These are phyloP conservation scores for Hemitrygon akajei DNA, from an alignment of 2,797 vertebrate genomes.

Conservation along the genomic window DNA sequence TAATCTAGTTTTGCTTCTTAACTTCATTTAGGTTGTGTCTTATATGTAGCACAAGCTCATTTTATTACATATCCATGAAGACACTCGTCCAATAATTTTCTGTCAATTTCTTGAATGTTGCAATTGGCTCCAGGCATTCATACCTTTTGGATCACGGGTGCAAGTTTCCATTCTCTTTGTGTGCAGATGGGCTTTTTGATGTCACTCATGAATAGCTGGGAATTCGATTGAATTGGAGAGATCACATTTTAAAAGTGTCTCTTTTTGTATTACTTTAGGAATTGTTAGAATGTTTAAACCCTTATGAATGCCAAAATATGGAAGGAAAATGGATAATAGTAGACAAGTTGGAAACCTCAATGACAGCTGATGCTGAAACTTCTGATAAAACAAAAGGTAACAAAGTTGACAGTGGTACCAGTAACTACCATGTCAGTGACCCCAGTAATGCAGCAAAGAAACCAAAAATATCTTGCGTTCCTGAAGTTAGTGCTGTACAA, in stretches of 20 bases:
- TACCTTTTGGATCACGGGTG: background rate
- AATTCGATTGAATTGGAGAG: background rate
- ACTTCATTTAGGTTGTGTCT: too few relatives aligned
- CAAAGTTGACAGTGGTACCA: too few relatives aligned
- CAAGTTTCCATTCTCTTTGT: background rate
- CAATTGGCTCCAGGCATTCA: background rate
- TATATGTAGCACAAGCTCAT: too few relatives aligned
- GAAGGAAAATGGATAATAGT: conserved; percentile 45
- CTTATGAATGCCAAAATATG: conserved; percentile 51
- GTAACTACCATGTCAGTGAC: too few relatives aligned
- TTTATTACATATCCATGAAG: too few relatives aligned
- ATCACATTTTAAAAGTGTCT: background rate
- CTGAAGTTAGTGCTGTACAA: background rate
- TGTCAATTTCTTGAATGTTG: background rate
- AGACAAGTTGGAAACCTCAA: background rate
- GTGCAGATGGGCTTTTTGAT: background rate
- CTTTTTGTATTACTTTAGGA: conserved; percentile 54
- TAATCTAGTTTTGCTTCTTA: too few relatives aligned
- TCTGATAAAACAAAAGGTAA: background rate
- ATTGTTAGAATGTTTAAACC: conserved; percentile 60
- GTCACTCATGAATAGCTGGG: background rate
- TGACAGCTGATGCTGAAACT: background rate
- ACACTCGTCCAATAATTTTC: background rate
- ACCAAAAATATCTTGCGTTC: background rate
- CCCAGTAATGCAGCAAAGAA: background rate